phyloP scores from a whole-genome alignment of 2,113 vertebrate genomes.

The Chamaea fasciata region DNA sequence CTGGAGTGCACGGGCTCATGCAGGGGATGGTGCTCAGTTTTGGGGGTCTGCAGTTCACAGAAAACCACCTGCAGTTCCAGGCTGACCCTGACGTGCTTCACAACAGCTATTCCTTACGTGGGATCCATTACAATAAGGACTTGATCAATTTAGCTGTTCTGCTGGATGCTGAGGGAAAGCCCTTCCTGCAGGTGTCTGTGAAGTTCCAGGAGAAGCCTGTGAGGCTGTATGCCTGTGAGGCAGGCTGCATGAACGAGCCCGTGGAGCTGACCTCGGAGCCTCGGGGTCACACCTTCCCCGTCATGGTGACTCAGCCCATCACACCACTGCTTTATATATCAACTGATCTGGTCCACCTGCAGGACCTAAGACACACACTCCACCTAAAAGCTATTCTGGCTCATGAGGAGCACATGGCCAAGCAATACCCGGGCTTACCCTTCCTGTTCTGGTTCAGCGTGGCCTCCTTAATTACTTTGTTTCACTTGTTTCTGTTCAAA shows the following conservation, averaged over 20 bases:
- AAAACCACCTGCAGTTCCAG: slow-evolving; percentile 98
- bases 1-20: slow-evolving; percentile 89
- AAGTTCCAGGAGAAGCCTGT: slow-evolving; percentile 85
- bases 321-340: slow-evolving; percentile 94
- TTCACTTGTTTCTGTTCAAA: slow-evolving; percentile 98
- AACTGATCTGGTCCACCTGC: slow-evolving; percentile 89
- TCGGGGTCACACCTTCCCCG: slow-evolving; percentile 86
- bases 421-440: slow-evolving; percentile 90
- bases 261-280: slow-evolving; percentile 90
- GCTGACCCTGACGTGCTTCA: slow-evolving; percentile 92
- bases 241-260: slow-evolving; percentile 91
- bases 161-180: slow-evolving; percentile 84
- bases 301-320: slow-evolving; percentile 96
- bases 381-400: slow-evolving; percentile 95
- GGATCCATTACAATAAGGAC: slow-evolving; percentile 93
- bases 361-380: slow-evolving; percentile 92
- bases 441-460: slow-evolving; percentile 99
- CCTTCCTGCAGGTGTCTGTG: slow-evolving; percentile 89
- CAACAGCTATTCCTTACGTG: slow-evolving; percentile 92
- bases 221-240: slow-evolving; percentile 91
- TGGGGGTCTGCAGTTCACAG: slow-evolving; percentile 95
- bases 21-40: slow-evolving; percentile 97
- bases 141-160: slow-evolving; percentile 88
- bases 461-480: slow-evolving; percentile 94
- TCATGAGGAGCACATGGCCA: slow-evolving; percentile 98